phyloP scores from a whole-genome alignment of 2,888 invertebrate genomes.

The Pogonocherus hispidulus region DNA sequence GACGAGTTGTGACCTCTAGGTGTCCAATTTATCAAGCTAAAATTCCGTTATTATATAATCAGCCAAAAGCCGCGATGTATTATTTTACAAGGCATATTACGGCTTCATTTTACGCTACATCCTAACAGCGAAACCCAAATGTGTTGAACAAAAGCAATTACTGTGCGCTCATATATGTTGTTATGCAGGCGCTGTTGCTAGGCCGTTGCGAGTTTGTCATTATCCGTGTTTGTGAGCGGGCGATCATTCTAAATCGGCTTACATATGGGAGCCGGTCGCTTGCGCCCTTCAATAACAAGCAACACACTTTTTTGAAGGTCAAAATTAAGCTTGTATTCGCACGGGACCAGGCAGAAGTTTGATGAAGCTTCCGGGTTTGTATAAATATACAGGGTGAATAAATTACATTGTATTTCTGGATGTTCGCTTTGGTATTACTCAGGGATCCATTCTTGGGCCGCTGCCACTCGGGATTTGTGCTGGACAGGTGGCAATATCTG shows the following conservation, averaged over 20 bases:
- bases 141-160: constrained; percentile 14
- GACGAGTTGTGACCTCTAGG: too few species aligned
- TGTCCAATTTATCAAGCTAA: too few species aligned
- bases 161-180: constrained; percentile 12
- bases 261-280: constrained; percentile 13
- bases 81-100: too few species aligned
- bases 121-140: background rate
- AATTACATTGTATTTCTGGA: too few species aligned
- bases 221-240: constrained; percentile 20
- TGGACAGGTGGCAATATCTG: too few species aligned
- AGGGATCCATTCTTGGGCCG: too few species aligned
- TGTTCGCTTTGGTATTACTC: too few species aligned
- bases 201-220: constrained; percentile 24
- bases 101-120: constrained; percentile 3
- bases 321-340: constrained; percentile 3
- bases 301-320: constrained; percentile 17
- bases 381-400: background rate
- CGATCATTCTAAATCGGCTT: constrained; percentile 24
- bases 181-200: constrained; percentile 20
- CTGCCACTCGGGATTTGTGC: too few species aligned
- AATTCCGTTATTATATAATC: too few species aligned
- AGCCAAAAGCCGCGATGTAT: too few species aligned
- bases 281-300: background rate
- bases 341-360: constrained; percentile 13
- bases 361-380: constrained; percentile 14